Conservation (phyloP, 2,797 vertebrate species). For the Limnodromus scolopaceus region DNA sequence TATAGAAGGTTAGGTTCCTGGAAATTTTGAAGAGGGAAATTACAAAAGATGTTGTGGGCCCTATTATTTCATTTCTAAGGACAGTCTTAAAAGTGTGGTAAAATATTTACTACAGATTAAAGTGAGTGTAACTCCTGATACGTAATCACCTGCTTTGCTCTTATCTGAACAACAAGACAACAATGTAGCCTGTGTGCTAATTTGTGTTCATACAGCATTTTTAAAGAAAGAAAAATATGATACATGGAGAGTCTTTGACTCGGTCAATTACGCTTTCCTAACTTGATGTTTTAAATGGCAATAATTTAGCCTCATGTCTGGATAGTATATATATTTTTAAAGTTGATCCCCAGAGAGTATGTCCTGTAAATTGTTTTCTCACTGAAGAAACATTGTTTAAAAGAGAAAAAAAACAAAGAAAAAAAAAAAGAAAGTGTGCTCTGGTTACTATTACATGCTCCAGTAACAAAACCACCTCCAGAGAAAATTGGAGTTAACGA, state of each 20-base stretch:
- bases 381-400: not conserved
- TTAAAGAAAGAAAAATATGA: not conserved
- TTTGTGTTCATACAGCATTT: not conserved
- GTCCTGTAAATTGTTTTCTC: not conserved
- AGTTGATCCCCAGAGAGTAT: not conserved
- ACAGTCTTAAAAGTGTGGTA: not conserved
- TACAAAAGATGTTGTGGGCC: not conserved
- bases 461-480: not conserved
- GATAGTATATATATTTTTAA: not conserved
- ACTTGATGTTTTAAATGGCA: not conserved
- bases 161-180: not conserved
- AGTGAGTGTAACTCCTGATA: not conserved
- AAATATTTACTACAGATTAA: not conserved
- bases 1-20: not conserved
- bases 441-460: not conserved
- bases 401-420: not conserved
- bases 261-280: not conserved
- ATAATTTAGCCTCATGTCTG: not conserved
- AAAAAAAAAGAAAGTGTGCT: not conserved
- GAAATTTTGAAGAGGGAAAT: not conserved
- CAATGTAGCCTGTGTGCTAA: not conserved
- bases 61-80: not conserved
- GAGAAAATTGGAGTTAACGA: conserved; percentile 11
- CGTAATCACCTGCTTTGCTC: not conserved
- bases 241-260: not conserved